Evolutionary conservation across 1,140 invertebrate genomes (phyloP), one percentile per base, ranked within the genome.

Genomic region (Magallana angulata): DNA sequence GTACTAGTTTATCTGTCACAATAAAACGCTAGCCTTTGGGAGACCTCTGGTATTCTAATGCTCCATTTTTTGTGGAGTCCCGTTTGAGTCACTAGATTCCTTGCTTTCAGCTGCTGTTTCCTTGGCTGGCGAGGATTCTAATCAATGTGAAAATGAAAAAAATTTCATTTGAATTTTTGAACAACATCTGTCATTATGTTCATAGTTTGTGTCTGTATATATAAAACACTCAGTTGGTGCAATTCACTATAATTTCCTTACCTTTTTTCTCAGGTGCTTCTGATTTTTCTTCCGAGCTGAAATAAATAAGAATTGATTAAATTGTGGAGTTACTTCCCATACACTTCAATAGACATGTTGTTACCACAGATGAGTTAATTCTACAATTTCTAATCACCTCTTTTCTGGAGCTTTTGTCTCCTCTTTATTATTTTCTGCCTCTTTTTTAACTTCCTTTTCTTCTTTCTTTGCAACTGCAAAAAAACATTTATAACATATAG

Each of bases 401-500:
- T 90, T 87, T 5, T 87, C 80, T 6, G 88, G 57, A 1, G 89
- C 30, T 84, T 91, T 93, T 0, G 87, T 56, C 76, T 92, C 91
- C 36, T 92, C 91, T 85, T 91, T 91, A 1, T 60, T 85, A 60
- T 91, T 90, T 14, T 57, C 64, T n/a, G 85, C 57, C 57, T 93
- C 92, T 85, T 92, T 91, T 89, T 93, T 93, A 8, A 90, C 85
- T 85, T 93, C 92, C 82, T 92, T 93, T 18, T 93, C 92, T 80
- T 92, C 92, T 81, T 93, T 92, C 68, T 90, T 91, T 57, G 85
- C 85, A 16, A 85, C 91, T 90, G 88, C 12, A 89, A 87, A 58
- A 83, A 86, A 81, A 57, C 18, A 48, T 48, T 48, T 48, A 48
- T 48, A 48, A 48, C 36, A 2, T 0, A 48, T 48, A 48, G 36